Conservation (phyloP, 1,140 invertebrate species). For the Armadillidium nasatum region DNA sequence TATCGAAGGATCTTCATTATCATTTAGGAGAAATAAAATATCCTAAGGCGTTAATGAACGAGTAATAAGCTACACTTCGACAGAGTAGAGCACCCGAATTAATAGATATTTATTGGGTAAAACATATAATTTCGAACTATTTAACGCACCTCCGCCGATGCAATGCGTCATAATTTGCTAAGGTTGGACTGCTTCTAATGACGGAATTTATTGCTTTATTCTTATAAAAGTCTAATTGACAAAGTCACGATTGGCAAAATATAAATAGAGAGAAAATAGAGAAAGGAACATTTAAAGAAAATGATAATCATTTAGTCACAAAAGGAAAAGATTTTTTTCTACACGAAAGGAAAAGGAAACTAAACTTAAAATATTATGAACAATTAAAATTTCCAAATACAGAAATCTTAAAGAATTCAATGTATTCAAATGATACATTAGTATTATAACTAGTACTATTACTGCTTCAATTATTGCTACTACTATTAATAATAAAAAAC, state of each 20-base stretch:
- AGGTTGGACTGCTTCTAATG: slow-evolving; percentile 11
- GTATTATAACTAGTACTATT: too few relatives aligned
- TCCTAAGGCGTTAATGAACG: slow-evolving; percentile 9
- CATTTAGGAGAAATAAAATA: slow-evolving; percentile 6
- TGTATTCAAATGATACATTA: too few relatives aligned
- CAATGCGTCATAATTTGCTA: slow-evolving; percentile 8
- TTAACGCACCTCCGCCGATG: neutral
- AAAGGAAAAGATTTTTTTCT: too few relatives aligned
- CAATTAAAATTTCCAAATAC: too few relatives aligned
- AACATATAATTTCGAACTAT: slow-evolving; percentile 8
- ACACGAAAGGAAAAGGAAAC: too few relatives aligned
- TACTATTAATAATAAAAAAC: too few relatives aligned
- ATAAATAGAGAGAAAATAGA: neutral
- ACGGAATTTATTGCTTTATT: slow-evolving; percentile 12
- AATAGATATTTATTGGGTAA: slow-evolving; percentile 7
- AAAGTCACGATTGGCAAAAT: neutral
- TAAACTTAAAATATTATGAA: too few relatives aligned
- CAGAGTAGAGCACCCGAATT: slow-evolving; percentile 2
- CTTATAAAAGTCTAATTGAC: neutral
- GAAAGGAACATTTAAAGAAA: neutral
- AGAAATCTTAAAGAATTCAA: too few relatives aligned
- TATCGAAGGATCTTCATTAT: neutral
- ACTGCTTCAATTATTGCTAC: too few relatives aligned
- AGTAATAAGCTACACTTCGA: neutral
- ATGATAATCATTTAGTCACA: neutral